A percentile compares a stretch with the other conserved stretches of the same genome.
These are phyloP conservation scores for Myrmecophaga tridactyla DNA, from an alignment of 2,113 vertebrate species.

Conservation along the genomic window DNA sequence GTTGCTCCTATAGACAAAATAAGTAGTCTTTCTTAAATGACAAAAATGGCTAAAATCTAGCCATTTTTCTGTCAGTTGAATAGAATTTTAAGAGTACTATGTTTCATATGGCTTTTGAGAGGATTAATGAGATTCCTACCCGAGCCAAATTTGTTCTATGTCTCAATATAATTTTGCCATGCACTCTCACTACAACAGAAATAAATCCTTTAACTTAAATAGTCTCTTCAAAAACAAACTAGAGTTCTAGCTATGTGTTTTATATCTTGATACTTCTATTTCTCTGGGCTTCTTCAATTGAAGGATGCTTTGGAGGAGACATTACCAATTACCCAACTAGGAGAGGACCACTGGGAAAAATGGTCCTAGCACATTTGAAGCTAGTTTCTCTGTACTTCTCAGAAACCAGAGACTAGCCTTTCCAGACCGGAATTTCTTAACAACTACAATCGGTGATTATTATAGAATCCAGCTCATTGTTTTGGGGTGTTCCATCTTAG, in stretches of 20 bases:
- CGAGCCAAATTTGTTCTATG: neutral
- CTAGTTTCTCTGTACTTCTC: neutral
- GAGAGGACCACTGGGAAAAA: neutral
- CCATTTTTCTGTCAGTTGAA: conserved; percentile 3
- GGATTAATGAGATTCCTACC: neutral
- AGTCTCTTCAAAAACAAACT: neutral
- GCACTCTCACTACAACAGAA: neutral
- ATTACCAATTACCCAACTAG: neutral
- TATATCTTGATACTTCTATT: neutral
- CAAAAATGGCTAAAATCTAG: neutral
- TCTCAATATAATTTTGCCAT: neutral
- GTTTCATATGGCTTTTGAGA: neutral
- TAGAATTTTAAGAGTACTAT: neutral
- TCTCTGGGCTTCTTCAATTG: neutral
- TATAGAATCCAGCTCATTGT: neutral
- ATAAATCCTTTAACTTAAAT: neutral
- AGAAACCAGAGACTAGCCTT: neutral
- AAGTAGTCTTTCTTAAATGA: neutral
- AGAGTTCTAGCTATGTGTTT: neutral
- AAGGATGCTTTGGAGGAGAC: neutral
- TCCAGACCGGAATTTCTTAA: neutral
- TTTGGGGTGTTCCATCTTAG: neutral
- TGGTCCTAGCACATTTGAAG: neutral
- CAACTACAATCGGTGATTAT: neutral
- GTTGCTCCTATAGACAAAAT: neutral